Conservation (phyloP, 92 coral and sea anemone species). For the Umimayanthus chanpuru region DNA sequence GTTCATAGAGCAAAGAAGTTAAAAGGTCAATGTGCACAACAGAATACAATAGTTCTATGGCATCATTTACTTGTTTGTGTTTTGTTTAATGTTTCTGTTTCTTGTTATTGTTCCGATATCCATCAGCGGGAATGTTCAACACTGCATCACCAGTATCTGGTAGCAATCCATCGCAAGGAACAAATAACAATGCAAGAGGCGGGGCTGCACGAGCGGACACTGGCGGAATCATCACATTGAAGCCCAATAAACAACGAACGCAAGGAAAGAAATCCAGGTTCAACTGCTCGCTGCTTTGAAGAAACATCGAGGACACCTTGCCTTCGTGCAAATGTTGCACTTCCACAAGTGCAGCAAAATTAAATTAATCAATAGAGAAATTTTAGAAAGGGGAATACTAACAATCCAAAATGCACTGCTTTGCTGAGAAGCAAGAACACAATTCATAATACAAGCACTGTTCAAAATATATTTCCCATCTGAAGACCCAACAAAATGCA, state of each 20-base stretch:
- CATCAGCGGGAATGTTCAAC: slow-evolving; percentile 87
- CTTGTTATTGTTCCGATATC: neutral
- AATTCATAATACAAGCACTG: neutral
- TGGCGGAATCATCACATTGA: slow-evolving; percentile 88
- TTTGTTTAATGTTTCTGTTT: neutral
- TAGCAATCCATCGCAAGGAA: slow-evolving; percentile 46
- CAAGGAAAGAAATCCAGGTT: slow-evolving; percentile 91
- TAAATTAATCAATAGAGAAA: neutral
- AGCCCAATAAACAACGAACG: slow-evolving; percentile 96
- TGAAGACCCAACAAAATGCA: neutral
- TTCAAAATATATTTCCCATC: neutral
- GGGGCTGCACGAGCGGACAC: slow-evolving; percentile 68
- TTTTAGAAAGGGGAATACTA: neutral
- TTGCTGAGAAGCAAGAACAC: neutral
- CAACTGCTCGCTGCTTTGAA: slow-evolving; percentile 66
- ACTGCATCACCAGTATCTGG: slow-evolving; percentile 64
- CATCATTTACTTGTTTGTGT: too few relatives aligned
- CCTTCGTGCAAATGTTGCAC: too few relatives aligned
- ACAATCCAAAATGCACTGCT: neutral
- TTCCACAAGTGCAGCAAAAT: neutral
- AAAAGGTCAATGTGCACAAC: neutral
- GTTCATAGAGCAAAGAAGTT: neutral
- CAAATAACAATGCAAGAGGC: slow-evolving; percentile 79
- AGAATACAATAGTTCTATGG: too few relatives aligned
- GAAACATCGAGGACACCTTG: neutral